Evolutionary conservation across 2,888 invertebrate genomes (phyloP).

Genomic region (Cephonodes hylas): DNA sequence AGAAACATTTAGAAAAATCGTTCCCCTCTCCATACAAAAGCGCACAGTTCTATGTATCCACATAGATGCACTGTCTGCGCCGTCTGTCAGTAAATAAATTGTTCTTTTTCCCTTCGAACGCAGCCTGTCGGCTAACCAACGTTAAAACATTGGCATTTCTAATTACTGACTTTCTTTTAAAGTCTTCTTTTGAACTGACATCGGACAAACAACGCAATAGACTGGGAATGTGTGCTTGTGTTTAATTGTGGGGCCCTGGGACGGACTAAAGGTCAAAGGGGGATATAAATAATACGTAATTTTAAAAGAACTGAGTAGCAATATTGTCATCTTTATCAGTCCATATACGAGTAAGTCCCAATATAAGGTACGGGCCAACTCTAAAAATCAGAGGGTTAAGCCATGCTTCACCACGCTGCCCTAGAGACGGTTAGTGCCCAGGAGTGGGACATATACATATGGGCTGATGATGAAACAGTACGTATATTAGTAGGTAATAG

Average conservation of each 20-base stretch:
- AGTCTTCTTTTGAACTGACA: slow-evolving; percentile 1
- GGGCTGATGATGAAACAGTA: too few species aligned
- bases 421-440: too few species aligned
- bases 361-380: too few species aligned
- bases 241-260: background rate
- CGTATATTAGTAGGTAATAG: too few species aligned
- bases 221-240: background rate
- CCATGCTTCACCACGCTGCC: too few species aligned
- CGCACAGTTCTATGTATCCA: background rate
- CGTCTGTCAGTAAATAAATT: background rate
- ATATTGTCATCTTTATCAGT: too few species aligned
- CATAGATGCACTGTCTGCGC: background rate
- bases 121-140: background rate
- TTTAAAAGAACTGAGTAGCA: background rate
- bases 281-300: background rate
- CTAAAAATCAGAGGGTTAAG: too few species aligned
- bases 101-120: background rate
- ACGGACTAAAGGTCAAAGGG: background rate
- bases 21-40: too few species aligned
- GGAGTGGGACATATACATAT: too few species aligned
- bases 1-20: too few species aligned
- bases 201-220: background rate
- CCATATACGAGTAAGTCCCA: too few species aligned
- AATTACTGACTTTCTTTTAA: slow-evolving; percentile 3
- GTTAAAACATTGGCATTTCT: slow-evolving; percentile 5